Percentiles rank a stretch among this genome's conserved stretches.
These are phyloP conservation scores for Phoebastria nigripes DNA, from an alignment of 2,797 vertebrate genomes.

Conservation along the genomic window DNA sequence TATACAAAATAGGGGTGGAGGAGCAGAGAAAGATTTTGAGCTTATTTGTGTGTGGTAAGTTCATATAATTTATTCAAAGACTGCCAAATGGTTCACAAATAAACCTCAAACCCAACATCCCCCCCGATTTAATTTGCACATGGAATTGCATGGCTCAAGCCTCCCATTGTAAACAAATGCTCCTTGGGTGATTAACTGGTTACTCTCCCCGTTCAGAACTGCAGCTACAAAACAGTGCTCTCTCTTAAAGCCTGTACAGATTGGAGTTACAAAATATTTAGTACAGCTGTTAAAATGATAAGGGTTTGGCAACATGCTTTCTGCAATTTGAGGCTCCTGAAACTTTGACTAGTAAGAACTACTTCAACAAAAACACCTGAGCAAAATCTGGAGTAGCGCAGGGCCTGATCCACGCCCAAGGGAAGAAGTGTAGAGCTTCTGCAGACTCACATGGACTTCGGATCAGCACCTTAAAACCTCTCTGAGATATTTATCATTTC, in stretches of 20 bases:
- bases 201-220: background rate
- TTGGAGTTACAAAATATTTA: background rate
- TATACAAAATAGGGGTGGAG: background rate
- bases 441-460: background rate
- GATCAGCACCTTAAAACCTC: background rate
- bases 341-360: background rate
- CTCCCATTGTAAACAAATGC: background rate
- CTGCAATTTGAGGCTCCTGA: background rate
- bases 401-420: background rate
- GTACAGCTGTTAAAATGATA: background rate
- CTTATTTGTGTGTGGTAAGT: background rate
- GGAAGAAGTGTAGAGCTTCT: background rate
- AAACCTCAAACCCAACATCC: background rate
- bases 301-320: background rate
- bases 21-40: background rate
- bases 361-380: background rate
- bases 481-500: background rate
- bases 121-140: background rate
- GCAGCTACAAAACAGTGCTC: background rate
- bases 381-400: background rate
- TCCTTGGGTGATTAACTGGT: background rate
- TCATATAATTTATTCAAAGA: background rate
- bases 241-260: background rate
- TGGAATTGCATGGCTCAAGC: background rate
- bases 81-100: background rate